These are phyloP conservation scores for Araneus ventricosus DNA, from an alignment of 1,140 invertebrate species.

Conservation along the genomic window DNA sequence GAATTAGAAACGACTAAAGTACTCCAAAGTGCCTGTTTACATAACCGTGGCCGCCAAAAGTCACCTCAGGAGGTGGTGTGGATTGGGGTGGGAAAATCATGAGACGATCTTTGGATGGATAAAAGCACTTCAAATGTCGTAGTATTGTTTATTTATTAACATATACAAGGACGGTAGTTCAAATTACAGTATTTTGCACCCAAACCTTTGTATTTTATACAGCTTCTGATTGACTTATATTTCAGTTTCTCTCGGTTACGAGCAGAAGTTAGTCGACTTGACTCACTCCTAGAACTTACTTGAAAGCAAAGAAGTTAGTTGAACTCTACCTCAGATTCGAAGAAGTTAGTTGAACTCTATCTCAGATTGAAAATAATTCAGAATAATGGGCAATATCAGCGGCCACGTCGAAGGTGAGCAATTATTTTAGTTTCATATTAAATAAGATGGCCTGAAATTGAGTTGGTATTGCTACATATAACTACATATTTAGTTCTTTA, in stretches of 20 bases:
- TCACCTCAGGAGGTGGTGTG: background rate
- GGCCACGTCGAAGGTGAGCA: slow-evolving; percentile 62
- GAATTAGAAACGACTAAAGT: slow-evolving; percentile 59
- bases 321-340: background rate
- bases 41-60: slow-evolving; percentile 35
- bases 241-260: background rate
- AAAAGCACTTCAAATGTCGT: slow-evolving; percentile 19
- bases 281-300: background rate
- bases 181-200: slow-evolving; percentile 57
- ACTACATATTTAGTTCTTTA: too few species aligned
- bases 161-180: slow-evolving; percentile 56
- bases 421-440: background rate
- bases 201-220: slow-evolving; percentile 71
- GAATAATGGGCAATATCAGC: slow-evolving; percentile 63
- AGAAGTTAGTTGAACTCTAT: background rate
- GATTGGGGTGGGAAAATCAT: slow-evolving; percentile 41
- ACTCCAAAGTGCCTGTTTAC: slow-evolving; percentile 59
- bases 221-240: background rate
- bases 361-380: background rate
- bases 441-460: background rate
- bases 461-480: background rate
- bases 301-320: background rate
- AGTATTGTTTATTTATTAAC: slow-evolving; percentile 65
- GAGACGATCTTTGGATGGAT: slow-evolving; percentile 36
- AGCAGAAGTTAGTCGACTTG: slow-evolving; percentile 12